These are phyloP conservation scores for Drosophila sproati DNA, from an alignment of 1,140 invertebrate species.

Conservation along the genomic window DNA sequence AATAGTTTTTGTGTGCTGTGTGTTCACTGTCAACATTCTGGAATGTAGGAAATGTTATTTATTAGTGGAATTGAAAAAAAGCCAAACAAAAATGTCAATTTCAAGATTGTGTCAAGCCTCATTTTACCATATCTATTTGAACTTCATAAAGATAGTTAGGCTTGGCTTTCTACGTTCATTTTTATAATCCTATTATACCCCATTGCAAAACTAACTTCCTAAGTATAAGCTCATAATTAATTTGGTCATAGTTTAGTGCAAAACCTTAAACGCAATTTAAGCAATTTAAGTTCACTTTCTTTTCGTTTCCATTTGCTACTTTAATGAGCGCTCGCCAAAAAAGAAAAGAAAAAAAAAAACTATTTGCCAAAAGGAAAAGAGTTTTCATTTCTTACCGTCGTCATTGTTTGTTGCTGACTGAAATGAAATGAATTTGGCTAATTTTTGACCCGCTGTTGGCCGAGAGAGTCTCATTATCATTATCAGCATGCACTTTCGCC, in stretches of 20 bases:
- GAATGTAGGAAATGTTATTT: too few relatives aligned
- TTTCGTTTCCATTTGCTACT: constrained; percentile 6
- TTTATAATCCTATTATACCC: too few relatives aligned
- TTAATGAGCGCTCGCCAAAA: not conserved
- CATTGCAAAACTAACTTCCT: not conserved
- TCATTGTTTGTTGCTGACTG: constrained; percentile 6
- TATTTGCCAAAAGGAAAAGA: constrained; percentile 5
- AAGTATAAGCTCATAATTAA: not conserved
- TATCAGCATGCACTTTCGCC: constrained; percentile 41
- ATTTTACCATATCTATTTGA: too few relatives aligned
- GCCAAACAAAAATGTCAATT: too few relatives aligned
- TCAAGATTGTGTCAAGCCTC: too few relatives aligned
- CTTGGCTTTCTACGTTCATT: too few relatives aligned
- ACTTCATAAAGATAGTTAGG: too few relatives aligned
- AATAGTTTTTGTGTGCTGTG: too few relatives aligned
- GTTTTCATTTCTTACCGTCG: not conserved
- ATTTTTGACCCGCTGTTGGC: constrained; percentile 6
- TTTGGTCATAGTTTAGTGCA: not conserved
- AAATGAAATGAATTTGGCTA: constrained; percentile 41
- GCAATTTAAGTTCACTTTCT: constrained; percentile 33
- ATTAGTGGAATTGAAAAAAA: too few relatives aligned
- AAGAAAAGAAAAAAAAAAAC: constrained; percentile 17
- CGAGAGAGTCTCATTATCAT: constrained; percentile 38
- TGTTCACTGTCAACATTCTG: too few relatives aligned
- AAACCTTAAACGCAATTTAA: not conserved